Base-by-base conservation (phyloP, 2,888 invertebrate species). In the Melinaea menophilus region DNA sequence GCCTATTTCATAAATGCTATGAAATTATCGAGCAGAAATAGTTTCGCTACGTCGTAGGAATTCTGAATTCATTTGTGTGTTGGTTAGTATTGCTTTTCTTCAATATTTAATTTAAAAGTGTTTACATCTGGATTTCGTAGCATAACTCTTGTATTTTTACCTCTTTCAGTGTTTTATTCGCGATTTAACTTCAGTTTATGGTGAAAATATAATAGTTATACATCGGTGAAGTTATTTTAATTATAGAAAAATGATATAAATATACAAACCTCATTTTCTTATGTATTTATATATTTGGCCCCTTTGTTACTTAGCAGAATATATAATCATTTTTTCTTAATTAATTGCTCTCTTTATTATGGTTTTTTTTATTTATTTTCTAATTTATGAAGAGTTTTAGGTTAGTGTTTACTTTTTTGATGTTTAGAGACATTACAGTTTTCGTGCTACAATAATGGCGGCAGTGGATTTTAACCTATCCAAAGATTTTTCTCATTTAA, bases 41-140 rank as follows among this genome's bases (percentile, higher is more conserved):
- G 80, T 88, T 85, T 88, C 83, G 82, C 82, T 85, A 78, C 79
- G 73, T 83, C 72, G 73, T 83, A 84, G 81, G 79, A 81, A 81
- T 84, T 83, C 67, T 77, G 78, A 82, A 80, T 80, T 82, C 72
- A 72, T 76, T 79, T 71, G 73, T 74, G 74, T 68, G 75, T 77
- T 86, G 90, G 90, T 90, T 75, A 85, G 90, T 90, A 81, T 66
- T 69, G 65, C 71, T 77, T 81, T 81, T 70, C 69, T 78, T 80
- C 61, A 73, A 69, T 77, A 81, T 82, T 85, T 88, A 84, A 74
- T 79, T 31, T 66, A 92, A 92, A 93, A 93, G 92, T 95, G 94
- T 95, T 94, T 94, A 94, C 95, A 94, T 94, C 93, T 92, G 92
- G 92, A 91, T 92, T 92, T 92, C 89, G 84, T 91, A 90, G 92